Base-by-base conservation (phyloP, 2,797 vertebrate species). In the Melanotaenia maccullochi region DNA sequence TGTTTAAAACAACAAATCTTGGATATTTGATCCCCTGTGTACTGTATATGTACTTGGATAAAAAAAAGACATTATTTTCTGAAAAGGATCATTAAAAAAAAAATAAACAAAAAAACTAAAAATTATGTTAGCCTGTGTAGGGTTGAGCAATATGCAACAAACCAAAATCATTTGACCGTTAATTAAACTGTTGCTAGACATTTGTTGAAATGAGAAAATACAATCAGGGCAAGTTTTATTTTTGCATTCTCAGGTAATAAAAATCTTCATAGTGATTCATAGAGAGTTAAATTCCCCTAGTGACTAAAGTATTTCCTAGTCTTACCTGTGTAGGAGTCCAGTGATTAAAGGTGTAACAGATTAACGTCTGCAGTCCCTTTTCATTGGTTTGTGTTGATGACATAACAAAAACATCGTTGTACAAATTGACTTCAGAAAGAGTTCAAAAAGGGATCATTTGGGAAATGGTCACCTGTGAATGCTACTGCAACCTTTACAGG, bases 1-100 rank as follows among this genome's bases (percentile, higher is more conserved):
- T 76, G 78, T 73, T 24, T 3, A 40, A 32, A 44, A 65, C 49
- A 78, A 65, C 7, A 68, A 71, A 65, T 73, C 38, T 52, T 60
- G 4, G 22, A 61, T 30, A 55, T 71, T 71, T 70, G 44, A 47
- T 33, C 12, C 44, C 2, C 6, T 47, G 44, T n/a, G 18, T 47
- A 47, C 18, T 20, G 5, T 44, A 44, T 18, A 20, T 44, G 44
- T 47, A 47, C 18, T 20, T 47, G 44, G n/a, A 42, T 42, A 5
- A 47, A 47, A 47, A 47, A 20, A 47, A n/a, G 56, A 55, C 24
- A 52, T 18, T 28, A 65, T 65, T 14, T 42, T 67, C 57, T 49
- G 25, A 60, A 38, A 71, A 24, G 25, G 22, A 13, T 40, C 44
- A 20, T 51, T 16, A 2, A 22, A 6, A 36, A 9, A 60, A 49